Evolutionary conservation across 2,113 vertebrate genomes (phyloP).

Genomic region (Periophthalmodon schlosseri): DNA sequence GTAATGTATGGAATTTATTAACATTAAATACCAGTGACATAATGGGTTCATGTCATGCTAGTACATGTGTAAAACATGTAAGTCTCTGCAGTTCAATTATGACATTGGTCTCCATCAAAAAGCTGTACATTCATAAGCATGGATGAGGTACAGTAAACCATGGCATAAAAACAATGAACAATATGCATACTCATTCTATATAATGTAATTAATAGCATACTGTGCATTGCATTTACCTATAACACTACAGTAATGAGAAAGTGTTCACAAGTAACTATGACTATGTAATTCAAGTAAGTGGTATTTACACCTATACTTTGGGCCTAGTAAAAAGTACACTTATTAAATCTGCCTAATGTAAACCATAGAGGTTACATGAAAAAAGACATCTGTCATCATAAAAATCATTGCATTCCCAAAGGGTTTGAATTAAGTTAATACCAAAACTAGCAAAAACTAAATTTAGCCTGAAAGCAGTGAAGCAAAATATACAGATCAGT

Average conservation of each 20-base stretch:
- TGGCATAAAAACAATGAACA: conserved; percentile 17
- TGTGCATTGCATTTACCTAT: conserved; percentile 23
- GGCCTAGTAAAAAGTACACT: conserved; percentile 50
- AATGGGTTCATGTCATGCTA: conserved; percentile 42
- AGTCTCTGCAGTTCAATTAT: conserved; percentile 13
- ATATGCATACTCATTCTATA: conserved; percentile 9
- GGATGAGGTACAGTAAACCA: conserved; percentile 55
- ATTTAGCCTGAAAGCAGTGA: not conserved
- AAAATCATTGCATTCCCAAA: conserved; percentile 22
- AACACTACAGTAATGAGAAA: conserved; percentile 47
- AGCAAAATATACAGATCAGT: conserved; percentile 8
- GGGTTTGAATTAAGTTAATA: conserved; percentile 12
- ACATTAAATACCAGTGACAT: conserved; percentile 18
- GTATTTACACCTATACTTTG: conserved; percentile 31
- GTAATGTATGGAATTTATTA: conserved; percentile 10
- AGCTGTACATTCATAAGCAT: conserved; percentile 56
- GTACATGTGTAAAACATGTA: conserved; percentile 44
- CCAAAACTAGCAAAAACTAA: not conserved
- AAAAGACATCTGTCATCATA: conserved; percentile 31
- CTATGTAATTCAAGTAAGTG: conserved; percentile 36
- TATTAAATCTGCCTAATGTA: conserved; percentile 25
- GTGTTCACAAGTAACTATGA: conserved; percentile 44
- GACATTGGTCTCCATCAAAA: conserved; percentile 22
- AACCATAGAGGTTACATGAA: conserved; percentile 22
- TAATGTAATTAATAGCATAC: conserved; percentile 14